Evolutionary conservation across 2,113 vertebrate genomes (phyloP).

Genomic region (Dipodomys stephensi): DNA sequence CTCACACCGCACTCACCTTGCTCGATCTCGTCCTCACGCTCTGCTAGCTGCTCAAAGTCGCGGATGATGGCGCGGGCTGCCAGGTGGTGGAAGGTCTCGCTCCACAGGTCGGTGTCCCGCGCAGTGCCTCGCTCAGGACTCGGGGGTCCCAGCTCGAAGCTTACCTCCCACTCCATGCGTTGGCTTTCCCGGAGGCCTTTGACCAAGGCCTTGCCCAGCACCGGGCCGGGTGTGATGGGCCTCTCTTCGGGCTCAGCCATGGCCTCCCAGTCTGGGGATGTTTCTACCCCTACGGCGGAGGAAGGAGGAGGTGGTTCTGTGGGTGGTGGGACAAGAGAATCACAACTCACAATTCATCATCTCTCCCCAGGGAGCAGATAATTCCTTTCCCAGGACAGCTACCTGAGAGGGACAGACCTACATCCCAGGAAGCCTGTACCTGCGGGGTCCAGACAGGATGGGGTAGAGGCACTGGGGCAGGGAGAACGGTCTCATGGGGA

Average conservation of each 20-base stretch:
- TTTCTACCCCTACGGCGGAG: constrained; percentile 83
- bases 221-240: background rate
- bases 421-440: background rate
- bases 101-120: constrained; percentile 91
- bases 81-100: constrained; percentile 96
- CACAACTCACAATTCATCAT: background rate
- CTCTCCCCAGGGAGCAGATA: background rate
- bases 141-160: constrained; percentile 91
- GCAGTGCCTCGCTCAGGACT: constrained; percentile 72
- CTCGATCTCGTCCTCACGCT: constrained; percentile 94
- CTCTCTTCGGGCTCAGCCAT: background rate
- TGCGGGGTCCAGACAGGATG: background rate
- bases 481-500: background rate
- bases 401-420: background rate
- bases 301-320: constrained; percentile 87
- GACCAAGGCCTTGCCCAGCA: constrained; percentile 93
- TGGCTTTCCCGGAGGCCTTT: constrained; percentile 91
- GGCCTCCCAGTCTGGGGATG: constrained; percentile 76
- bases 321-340: background rate
- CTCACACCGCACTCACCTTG: constrained; percentile 86
- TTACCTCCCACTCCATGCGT: constrained; percentile 92
- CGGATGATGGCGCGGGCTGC: constrained; percentile 94
- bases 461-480: background rate
- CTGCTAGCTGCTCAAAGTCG: constrained; percentile 95
- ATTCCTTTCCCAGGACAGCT: background rate